Conservation (phyloP, 2,113 vertebrate species). For the Gnathonemus echidnorhynchus region DNA sequence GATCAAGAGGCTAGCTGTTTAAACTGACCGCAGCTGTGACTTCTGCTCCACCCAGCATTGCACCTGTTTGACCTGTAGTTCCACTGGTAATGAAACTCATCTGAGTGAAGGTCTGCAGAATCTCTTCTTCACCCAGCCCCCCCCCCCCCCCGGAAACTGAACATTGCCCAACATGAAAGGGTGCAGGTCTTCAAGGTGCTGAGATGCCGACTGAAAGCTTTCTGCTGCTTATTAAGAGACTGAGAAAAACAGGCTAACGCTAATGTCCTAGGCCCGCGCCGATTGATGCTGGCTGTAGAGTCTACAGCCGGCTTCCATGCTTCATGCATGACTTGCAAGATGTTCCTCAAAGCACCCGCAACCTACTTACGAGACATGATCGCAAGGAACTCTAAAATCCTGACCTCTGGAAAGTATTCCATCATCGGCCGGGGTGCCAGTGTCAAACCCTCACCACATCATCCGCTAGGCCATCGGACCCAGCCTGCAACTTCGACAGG, state of each 20-base stretch:
- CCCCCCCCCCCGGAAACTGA: slow-evolving; percentile 25
- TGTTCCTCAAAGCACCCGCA: not conserved
- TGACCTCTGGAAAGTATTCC: not conserved
- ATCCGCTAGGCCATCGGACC: not conserved
- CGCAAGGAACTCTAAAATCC: not conserved
- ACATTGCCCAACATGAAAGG: slow-evolving; percentile 24
- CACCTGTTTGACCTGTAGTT: not conserved
- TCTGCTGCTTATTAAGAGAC: slow-evolving; percentile 25
- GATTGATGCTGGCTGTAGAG: not conserved
- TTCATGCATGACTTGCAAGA: not conserved
- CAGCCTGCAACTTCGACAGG: too few species aligned
- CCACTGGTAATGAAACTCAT: slow-evolving; percentile 28
- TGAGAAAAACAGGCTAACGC: not conserved
- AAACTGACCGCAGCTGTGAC: slow-evolving; percentile 27
- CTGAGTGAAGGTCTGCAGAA: slow-evolving; percentile 26
- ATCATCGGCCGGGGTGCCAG: not conserved
- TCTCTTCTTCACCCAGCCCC: not conserved
- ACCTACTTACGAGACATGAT: not conserved
- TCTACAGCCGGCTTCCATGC: not conserved
- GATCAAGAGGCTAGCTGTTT: slow-evolving; percentile 17
- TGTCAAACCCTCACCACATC: not conserved
- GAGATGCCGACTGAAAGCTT: slow-evolving; percentile 10
- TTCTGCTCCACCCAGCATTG: not conserved
- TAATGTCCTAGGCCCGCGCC: not conserved
- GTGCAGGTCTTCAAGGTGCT: slow-evolving; percentile 14